These are phyloP conservation scores for Nomada hirtipes DNA, from an alignment of 2,888 invertebrate genomes.

Conservation along the genomic window DNA sequence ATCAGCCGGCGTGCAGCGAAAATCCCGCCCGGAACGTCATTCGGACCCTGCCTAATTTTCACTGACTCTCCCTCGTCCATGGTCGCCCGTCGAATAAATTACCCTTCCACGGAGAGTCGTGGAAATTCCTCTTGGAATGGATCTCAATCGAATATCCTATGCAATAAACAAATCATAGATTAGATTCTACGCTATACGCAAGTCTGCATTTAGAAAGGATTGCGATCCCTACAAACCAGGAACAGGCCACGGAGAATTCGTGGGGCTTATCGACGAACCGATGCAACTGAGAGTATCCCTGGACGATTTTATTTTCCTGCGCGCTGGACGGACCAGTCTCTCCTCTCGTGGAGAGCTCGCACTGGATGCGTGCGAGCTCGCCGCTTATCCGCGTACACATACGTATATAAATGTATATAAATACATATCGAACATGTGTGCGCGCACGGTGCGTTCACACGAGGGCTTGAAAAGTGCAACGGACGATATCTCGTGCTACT, in stretches of 20 bases:
- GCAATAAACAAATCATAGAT: not conserved
- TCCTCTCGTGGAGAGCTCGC: constrained; percentile 45
- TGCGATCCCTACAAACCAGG: not conserved
- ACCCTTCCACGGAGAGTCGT: not conserved
- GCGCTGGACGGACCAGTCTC: constrained; percentile 43
- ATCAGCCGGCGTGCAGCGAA: constrained; percentile 53
- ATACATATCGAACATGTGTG: not conserved
- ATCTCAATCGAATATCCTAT: not conserved
- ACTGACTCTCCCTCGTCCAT: not conserved
- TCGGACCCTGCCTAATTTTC: constrained; percentile 37
- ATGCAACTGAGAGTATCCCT: constrained; percentile 44
- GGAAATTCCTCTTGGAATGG: not conserved
- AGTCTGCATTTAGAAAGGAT: not conserved
- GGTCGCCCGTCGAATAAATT: no score
- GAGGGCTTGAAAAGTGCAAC: constrained; percentile 72
- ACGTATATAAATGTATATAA: no score
- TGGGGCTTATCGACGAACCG: not conserved
- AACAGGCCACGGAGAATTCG: not conserved
- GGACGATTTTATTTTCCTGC: constrained; percentile 59
- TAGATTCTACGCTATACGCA: not conserved
- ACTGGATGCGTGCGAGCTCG: constrained; percentile 24
- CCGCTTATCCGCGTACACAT: constrained; percentile 10
- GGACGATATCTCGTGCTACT: constrained; percentile 69
- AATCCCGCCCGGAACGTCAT: constrained; percentile 60
- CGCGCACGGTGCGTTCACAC: constrained; percentile 49